phyloP scores from a whole-genome alignment of 1,140 invertebrate genomes.

The Drosophila sechellia region DNA sequence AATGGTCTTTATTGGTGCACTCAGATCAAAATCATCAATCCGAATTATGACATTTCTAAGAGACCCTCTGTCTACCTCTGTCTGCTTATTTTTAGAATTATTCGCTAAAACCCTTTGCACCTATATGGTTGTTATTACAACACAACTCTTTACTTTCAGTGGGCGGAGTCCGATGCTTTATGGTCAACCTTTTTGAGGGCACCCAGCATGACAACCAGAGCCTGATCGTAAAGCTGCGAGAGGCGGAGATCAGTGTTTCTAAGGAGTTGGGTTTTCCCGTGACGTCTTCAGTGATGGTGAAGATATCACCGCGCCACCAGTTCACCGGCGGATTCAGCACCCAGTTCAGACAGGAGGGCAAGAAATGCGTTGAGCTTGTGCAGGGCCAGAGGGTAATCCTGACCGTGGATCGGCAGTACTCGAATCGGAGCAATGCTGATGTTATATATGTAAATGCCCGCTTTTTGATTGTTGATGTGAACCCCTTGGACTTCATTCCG shows the following conservation, averaged over 20 bases:
- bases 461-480: conserved; percentile 58
- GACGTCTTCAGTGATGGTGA: conserved; percentile 66
- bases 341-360: background rate
- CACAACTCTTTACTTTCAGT: conserved; percentile 22
- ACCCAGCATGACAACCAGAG: conserved; percentile 57
- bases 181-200: conserved; percentile 64
- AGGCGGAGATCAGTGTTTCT: conserved; percentile 65
- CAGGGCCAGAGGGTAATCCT: conserved; percentile 34
- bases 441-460: conserved; percentile 71
- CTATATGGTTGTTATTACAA: too few species aligned
- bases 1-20: too few species aligned
- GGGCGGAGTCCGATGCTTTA: conserved; percentile 64
- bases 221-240: conserved; percentile 64
- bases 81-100: too few species aligned
- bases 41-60: too few species aligned
- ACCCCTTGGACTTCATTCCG: conserved; percentile 61
- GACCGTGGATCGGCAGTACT: conserved; percentile 60
- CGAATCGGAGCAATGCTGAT: conserved; percentile 14
- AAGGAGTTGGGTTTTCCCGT: conserved; percentile 68
- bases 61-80: too few species aligned
- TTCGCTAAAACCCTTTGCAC: too few species aligned
- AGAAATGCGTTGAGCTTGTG: conserved; percentile 1
- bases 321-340: conserved; percentile 58
- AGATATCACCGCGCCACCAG: conserved; percentile 67
- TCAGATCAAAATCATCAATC: too few species aligned